These are phyloP conservation scores for Ochotona princeps DNA, from an alignment of 2,113 vertebrate species.

Conservation along the genomic window DNA sequence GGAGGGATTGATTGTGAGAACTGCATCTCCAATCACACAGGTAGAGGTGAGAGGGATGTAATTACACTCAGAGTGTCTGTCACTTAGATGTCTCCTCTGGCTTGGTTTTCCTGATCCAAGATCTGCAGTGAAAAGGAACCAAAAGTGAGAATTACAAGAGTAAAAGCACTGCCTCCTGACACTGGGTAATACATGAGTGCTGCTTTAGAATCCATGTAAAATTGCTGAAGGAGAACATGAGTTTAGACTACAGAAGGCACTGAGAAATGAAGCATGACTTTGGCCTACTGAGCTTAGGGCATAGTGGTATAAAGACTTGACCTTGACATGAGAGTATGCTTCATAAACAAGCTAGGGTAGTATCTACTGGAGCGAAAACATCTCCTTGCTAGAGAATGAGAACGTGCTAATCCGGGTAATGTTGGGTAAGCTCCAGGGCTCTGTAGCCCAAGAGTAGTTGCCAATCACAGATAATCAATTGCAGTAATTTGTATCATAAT, in stretches of 20 bases:
- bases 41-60: neutral
- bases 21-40: neutral
- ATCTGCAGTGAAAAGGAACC: neutral
- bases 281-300: neutral
- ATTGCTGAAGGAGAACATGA: neutral
- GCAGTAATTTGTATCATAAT: neutral
- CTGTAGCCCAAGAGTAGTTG: neutral
- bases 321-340: neutral
- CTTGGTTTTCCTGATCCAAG: neutral
- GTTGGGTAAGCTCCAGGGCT: neutral
- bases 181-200: neutral
- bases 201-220: neutral
- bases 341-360: neutral
- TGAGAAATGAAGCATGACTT: neutral
- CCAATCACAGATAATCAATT: neutral
- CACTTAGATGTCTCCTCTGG: neutral
- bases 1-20: neutral
- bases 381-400: neutral
- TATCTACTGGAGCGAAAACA: neutral
- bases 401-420: neutral
- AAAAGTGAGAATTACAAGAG: neutral
- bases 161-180: neutral
- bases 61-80: neutral
- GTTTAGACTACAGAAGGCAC: slow-evolving; percentile 9
- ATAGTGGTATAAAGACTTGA: neutral